Percentiles rank a stretch among this genome's conserved stretches.
phyloP scores from a whole-genome alignment of 2,888 invertebrate species.

The Belgica antarctica region DNA sequence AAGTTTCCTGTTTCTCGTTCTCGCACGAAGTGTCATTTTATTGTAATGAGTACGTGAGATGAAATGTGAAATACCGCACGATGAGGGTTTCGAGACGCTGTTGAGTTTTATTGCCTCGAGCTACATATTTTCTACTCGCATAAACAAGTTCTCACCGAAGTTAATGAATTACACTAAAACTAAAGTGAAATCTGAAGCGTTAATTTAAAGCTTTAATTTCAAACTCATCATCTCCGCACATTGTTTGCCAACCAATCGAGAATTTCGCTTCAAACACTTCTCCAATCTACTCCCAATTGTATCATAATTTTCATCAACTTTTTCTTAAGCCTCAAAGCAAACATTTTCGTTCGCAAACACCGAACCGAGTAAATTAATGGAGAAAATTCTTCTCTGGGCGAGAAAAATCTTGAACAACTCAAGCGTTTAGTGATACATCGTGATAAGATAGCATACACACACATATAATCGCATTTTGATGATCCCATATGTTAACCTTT shows the following conservation, averaged over 20 bases:
- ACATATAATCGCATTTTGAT: slow-evolving; percentile 43
- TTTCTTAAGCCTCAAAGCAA: slow-evolving; percentile 38
- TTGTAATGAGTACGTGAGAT: slow-evolving; percentile 41
- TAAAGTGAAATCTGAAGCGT: not conserved
- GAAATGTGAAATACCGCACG: slow-evolving; percentile 17
- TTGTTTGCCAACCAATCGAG: slow-evolving; percentile 31
- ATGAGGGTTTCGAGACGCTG: not conserved
- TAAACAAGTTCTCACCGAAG: not conserved
- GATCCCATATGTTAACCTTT: slow-evolving; percentile 44
- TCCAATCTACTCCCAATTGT: slow-evolving; percentile 31
- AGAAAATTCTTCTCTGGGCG: too few species aligned
- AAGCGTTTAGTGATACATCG: slow-evolving; percentile 43
- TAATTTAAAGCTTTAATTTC: not conserved
- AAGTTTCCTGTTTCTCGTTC: slow-evolving; percentile 26
- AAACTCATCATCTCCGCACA: not conserved
- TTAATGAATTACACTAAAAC: slow-evolving; percentile 18
- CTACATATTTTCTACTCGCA: slow-evolving; percentile 13
- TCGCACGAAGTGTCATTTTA: slow-evolving; percentile 41
- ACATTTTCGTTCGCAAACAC: slow-evolving; percentile 13
- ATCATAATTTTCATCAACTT: slow-evolving; percentile 38
- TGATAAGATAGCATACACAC: slow-evolving; percentile 32
- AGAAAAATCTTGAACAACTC: slow-evolving; percentile 36
- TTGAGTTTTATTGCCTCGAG: slow-evolving; percentile 1
- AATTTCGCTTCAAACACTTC: slow-evolving; percentile 20
- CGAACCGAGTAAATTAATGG: slow-evolving; percentile 38